Base-by-base conservation (phyloP, 2,113 vertebrate species). In the Rhinogobius similis region DNA sequence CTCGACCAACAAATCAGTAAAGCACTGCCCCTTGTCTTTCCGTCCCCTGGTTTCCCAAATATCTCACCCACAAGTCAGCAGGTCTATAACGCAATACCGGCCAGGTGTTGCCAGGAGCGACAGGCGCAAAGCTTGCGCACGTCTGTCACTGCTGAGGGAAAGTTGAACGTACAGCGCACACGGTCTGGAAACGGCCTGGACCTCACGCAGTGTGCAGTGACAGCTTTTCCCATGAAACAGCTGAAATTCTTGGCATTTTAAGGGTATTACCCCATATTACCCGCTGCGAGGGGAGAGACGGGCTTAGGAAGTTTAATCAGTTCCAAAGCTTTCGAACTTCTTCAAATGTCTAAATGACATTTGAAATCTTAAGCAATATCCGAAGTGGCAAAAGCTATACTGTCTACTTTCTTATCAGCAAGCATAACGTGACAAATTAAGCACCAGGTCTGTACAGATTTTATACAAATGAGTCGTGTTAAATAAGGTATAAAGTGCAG, bases 41-140 rank as follows among this genome's bases (percentile, higher is more conserved):
- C 56, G 43, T 70, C 69, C 48, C 16, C 41, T n/a, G 26, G 44
- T 23, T 61, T 29, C 11, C 23, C 23, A 43, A 32, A 27, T 55
- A 55, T 20, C 1, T 44, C 2, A 14, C 2, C 38, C 65, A 67
- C 10, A 9, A 62, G 32, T 52, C 62, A 38, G 70, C 3, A 6
- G 48, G 52, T 82, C 87, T 86, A 58, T 29, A 83, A 85, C 76
- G 86, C 89, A 91, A 91, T 70, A 77, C 68, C 79, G 73, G 70
- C 10, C 43, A 71, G 58, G 65, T 82, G 56, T 91, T 90, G 83
- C 89, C 76, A 29, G 77, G 76, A 59, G 36, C 23, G 39, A 63
- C 62, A 23, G n/a, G 21, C 62, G 12, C 8, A 16, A 4, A 21
- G 38, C 62, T 46, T 46, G 76, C 65, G 81, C 78, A 71, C 73